Percentiles rank a stretch among this genome's conserved stretches.
Conservation (phyloP, 2,888 invertebrate species). For the Caenorhabditis macrosperma region DNA sequence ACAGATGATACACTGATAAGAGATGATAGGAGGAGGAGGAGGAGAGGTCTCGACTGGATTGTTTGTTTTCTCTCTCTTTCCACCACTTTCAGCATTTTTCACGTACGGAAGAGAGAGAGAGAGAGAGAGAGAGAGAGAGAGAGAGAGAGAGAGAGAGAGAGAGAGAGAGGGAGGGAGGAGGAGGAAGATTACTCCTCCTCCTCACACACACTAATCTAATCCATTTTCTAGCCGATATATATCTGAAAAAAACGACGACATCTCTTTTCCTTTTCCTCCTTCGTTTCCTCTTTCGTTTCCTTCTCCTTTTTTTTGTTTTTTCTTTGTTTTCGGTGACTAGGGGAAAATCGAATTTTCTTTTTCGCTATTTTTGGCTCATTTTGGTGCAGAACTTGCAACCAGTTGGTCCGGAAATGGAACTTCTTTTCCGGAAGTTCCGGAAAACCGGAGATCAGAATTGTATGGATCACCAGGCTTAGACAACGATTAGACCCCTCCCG, state of each 20-base stretch:
- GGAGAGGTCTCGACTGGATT: constrained; percentile 12
- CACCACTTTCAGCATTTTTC: background rate
- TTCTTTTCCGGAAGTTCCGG: too few relatives aligned
- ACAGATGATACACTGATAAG: background rate
- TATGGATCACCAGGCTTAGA: too few relatives aligned
- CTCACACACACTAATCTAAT: constrained; percentile 5
- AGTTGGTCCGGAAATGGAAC: too few relatives aligned
- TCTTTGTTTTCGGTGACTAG: too few relatives aligned
- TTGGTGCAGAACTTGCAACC: too few relatives aligned
- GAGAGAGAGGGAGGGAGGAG: constrained; percentile 24
- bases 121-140: constrained; percentile 29
- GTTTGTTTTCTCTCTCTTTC: constrained; percentile 20
- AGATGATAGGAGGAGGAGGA: background rate
- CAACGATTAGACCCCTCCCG: too few relatives aligned
- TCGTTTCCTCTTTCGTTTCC: background rate
- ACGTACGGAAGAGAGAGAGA: background rate
- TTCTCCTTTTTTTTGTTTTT: background rate
- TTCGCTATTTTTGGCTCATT: too few relatives aligned
- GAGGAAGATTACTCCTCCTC: constrained; percentile 8
- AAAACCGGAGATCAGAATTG: too few relatives aligned
- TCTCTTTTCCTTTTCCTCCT: background rate
- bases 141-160: constrained; percentile 11
- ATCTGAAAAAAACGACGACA: background rate
- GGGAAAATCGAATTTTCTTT: too few relatives aligned
- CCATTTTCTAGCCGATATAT: background rate